These are phyloP conservation scores for Ornithoptera priamus DNA, from an alignment of 2,888 invertebrate genomes.

Conservation along the genomic window DNA sequence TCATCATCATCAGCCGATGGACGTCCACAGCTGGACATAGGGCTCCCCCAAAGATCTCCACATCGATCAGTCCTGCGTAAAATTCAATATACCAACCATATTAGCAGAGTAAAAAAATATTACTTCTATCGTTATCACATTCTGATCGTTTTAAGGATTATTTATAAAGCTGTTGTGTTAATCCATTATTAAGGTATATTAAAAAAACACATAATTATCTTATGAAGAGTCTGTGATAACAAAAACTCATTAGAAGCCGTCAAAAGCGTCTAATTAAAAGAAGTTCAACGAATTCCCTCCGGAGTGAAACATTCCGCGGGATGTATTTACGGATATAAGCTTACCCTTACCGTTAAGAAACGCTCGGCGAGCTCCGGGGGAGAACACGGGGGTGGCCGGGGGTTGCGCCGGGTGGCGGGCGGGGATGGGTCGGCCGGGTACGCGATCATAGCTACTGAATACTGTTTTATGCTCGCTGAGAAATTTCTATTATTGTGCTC, in stretches of 20 bases:
- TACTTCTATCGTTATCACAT: too few species aligned
- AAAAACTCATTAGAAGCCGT: not conserved
- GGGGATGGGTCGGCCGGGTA: constrained; percentile 3
- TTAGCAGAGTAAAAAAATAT: too few species aligned
- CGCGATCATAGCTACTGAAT: constrained; percentile 24
- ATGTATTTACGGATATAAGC: constrained; percentile 7
- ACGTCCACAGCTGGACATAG: too few species aligned
- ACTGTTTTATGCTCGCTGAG: constrained; percentile 20
- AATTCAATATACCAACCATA: too few species aligned
- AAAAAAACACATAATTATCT: too few species aligned
- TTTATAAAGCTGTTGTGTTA: too few species aligned
- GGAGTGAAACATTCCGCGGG: not conserved
- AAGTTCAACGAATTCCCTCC: not conserved
- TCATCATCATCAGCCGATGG: too few species aligned
- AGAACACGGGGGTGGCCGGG: not conserved
- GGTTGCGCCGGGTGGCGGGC: not conserved
- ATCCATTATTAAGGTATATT: too few species aligned
- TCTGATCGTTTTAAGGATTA: too few species aligned
- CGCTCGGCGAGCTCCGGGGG: not conserved
- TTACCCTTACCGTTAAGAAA: constrained; percentile 6
- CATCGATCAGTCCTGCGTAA: too few species aligned
- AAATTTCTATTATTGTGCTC: constrained; percentile 14
- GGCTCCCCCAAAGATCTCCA: too few species aligned
- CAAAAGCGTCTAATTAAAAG: constrained; percentile 2
- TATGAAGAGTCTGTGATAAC: too few species aligned